A percentile compares a stretch with the other conserved stretches of the same genome.
Evolutionary conservation across 2,113 vertebrate species (phyloP).

Genomic region (Corythoichthys haematopterus): DNA sequence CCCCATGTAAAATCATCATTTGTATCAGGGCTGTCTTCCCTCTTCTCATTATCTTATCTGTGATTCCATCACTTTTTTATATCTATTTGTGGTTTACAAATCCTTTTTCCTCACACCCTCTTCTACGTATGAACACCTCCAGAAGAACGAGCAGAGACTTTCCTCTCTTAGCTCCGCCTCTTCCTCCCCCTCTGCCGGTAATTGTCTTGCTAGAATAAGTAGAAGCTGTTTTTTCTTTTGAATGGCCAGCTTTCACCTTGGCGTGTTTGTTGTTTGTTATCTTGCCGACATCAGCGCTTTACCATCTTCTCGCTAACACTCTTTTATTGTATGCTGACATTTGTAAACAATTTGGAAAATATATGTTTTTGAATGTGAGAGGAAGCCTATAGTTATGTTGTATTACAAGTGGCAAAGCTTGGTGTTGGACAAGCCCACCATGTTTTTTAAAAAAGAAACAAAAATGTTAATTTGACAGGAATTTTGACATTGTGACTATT

Average conservation of each 20-base stretch:
- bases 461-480: too few relatives aligned
- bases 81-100: slow-evolving; percentile 37
- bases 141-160: slow-evolving; percentile 80
- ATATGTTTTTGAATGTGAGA: too few relatives aligned
- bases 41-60: slow-evolving; percentile 5
- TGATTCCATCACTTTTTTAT: slow-evolving; percentile 33
- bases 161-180: slow-evolving; percentile 78
- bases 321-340: not conserved
- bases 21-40: slow-evolving; percentile 7
- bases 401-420: too few relatives aligned
- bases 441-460: too few relatives aligned
- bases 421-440: too few relatives aligned
- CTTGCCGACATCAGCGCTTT: slow-evolving; percentile 32
- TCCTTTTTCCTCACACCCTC: slow-evolving; percentile 44
- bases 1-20: slow-evolving; percentile 19
- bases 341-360: too few relatives aligned
- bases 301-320: slow-evolving; percentile 5
- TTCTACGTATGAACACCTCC: slow-evolving; percentile 48
- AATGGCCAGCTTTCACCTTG: slow-evolving; percentile 32
- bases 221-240: not conserved
- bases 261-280: slow-evolving; percentile 37
- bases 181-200: slow-evolving; percentile 71
- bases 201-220: slow-evolving; percentile 59
- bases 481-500: too few relatives aligned
- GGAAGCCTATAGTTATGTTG: too few relatives aligned